These are phyloP conservation scores for Poliocrania exsul DNA, from an alignment of 2,797 vertebrate genomes.

Conservation along the genomic window DNA sequence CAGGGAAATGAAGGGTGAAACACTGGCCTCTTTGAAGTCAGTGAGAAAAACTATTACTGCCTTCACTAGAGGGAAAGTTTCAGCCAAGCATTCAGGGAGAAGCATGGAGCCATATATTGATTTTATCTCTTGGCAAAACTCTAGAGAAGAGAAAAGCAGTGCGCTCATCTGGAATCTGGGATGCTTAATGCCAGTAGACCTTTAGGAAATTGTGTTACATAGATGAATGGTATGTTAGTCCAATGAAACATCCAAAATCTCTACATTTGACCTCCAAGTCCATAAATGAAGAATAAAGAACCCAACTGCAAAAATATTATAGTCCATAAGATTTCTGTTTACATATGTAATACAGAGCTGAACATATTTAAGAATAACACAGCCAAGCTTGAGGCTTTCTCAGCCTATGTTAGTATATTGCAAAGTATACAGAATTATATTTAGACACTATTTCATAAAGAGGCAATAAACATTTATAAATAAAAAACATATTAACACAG, in stretches of 20 bases:
- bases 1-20: slow-evolving; percentile 35
- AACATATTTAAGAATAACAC: background rate
- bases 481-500: background rate
- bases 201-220: slow-evolving; percentile 40
- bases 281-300: background rate
- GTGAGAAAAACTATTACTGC: slow-evolving; percentile 28
- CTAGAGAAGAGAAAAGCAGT: background rate
- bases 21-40: background rate
- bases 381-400: background rate
- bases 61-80: slow-evolving; percentile 14
- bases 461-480: background rate
- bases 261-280: background rate
- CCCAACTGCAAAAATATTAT: background rate
- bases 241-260: background rate
- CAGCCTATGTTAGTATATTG: background rate
- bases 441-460: background rate
- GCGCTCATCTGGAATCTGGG: slow-evolving; percentile 2
- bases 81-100: slow-evolving; percentile 6
- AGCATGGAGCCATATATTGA: background rate
- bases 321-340: background rate
- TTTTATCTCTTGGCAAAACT: slow-evolving; percentile 38
- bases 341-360: background rate
- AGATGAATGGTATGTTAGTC: slow-evolving; percentile 33
- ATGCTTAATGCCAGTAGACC: slow-evolving; percentile 19
- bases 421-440: background rate